phyloP scores from a whole-genome alignment of 2,888 invertebrate species.

The Drosophila quinaria region DNA sequence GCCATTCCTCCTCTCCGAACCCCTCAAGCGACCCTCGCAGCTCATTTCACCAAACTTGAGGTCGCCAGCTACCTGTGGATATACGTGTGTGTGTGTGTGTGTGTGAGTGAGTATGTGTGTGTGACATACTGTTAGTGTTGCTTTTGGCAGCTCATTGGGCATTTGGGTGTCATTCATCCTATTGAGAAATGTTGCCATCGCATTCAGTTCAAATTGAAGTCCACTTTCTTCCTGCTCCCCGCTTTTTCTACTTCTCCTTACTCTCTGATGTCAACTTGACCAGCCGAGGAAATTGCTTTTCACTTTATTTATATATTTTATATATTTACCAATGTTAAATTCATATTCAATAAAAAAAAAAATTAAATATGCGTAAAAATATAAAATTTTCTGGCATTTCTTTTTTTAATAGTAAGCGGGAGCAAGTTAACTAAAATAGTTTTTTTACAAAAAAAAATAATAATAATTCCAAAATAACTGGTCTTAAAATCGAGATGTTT shows the following conservation, averaged over 20 bases:
- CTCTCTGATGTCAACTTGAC: neutral
- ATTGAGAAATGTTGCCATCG: constrained; percentile 57
- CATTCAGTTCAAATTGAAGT: neutral
- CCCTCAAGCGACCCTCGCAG: constrained; percentile 10
- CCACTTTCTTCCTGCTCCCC: neutral
- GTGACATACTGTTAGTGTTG: constrained; percentile 37
- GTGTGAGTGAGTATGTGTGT: constrained; percentile 9
- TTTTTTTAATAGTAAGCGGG: too few species aligned
- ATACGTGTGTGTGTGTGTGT: constrained; percentile 2
- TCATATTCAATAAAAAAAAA: neutral
- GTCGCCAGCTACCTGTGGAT: constrained; percentile 52
- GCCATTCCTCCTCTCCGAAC: neutral
- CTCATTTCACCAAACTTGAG: constrained; percentile 47
- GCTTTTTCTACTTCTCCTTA: neutral
- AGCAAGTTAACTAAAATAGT: too few species aligned
- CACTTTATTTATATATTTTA: constrained; percentile 6
- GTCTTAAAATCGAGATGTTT: too few species aligned
- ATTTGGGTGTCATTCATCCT: constrained; percentile 61
- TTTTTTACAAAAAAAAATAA: too few species aligned
- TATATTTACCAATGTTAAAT: neutral
- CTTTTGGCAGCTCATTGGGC: constrained; percentile 49
- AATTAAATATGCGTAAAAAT: neutral
- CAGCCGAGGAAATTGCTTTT: constrained; percentile 7
- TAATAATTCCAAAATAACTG: too few species aligned
- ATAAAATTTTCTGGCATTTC: too few species aligned